These are phyloP conservation scores for Nycticorax nycticorax DNA, from an alignment of 2,113 vertebrate genomes.

Conservation along the genomic window DNA sequence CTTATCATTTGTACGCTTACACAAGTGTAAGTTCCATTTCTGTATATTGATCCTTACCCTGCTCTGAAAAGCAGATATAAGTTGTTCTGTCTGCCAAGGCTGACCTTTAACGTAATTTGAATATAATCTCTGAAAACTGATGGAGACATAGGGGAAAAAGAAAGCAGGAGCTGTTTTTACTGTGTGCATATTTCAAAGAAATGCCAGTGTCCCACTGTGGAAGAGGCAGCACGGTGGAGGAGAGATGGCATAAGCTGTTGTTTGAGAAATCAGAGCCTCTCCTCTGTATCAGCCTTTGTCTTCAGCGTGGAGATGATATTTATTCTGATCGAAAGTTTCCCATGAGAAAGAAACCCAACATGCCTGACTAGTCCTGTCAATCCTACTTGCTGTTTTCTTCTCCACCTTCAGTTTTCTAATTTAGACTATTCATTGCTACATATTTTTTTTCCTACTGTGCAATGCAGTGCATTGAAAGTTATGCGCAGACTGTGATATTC, in stretches of 20 bases:
- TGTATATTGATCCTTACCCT: slow-evolving; percentile 1
- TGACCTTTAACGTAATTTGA: slow-evolving; percentile 48
- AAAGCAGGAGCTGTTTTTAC: not conserved
- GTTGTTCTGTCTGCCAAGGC: not conserved
- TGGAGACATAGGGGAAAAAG: not conserved
- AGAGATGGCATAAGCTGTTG: not conserved
- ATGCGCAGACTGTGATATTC: not conserved
- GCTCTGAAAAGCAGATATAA: not conserved
- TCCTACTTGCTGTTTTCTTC: not conserved
- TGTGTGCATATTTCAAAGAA: not conserved
- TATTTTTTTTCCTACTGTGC: not conserved
- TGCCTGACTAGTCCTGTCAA: not conserved
- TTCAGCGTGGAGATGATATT: not conserved
- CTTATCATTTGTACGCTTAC: not conserved
- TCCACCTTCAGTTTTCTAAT: not conserved
- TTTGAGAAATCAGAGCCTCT: not conserved
- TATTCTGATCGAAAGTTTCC: not conserved
- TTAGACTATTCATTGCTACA: not conserved
- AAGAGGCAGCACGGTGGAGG: not conserved
- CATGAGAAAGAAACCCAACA: not conserved
- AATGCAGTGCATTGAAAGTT: not conserved
- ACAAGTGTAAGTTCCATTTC: not conserved
- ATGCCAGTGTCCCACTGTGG: not conserved
- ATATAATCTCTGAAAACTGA: slow-evolving; percentile 19
- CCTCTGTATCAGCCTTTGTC: not conserved